phyloP scores from a whole-genome alignment of 23 tunicate genomes.

The Styela clava region DNA sequence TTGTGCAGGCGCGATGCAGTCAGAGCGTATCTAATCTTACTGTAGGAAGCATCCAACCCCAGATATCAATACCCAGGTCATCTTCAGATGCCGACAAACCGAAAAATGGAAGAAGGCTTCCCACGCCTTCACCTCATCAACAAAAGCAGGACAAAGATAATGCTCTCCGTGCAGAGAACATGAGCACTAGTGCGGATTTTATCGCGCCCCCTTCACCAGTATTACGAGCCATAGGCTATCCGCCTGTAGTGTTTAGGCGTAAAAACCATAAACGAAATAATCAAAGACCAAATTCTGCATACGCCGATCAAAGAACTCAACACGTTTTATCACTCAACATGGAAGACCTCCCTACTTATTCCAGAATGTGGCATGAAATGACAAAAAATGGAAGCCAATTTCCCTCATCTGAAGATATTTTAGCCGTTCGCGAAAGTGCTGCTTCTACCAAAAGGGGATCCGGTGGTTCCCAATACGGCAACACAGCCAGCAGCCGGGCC shows the following conservation, averaged over 20 bases:
- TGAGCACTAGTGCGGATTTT: neutral
- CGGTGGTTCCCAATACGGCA: neutral
- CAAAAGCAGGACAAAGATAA: neutral
- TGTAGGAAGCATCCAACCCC: neutral
- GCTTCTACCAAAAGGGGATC: conserved; percentile 9
- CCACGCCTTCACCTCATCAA: neutral
- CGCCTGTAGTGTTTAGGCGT: conserved; percentile 75
- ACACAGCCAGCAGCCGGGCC: conserved; percentile 10
- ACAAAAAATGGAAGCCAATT: neutral
- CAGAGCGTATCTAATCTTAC: conserved; percentile 14
- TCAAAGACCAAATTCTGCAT: neutral
- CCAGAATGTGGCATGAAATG: conserved; percentile 24
- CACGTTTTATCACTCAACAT: conserved; percentile 76
- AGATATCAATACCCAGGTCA: neutral
- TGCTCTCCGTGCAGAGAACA: neutral
- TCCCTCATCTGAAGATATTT: conserved; percentile 27
- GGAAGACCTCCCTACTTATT: conserved; percentile 80
- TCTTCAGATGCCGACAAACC: neutral
- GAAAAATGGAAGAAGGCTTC: neutral
- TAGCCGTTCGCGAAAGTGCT: conserved; percentile 14
- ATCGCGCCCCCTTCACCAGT: conserved; percentile 43
- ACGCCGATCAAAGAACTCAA: conserved; percentile 37
- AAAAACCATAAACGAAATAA: conserved; percentile 31
- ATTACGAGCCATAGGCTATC: conserved; percentile 61
- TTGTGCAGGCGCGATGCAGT: neutral